These are phyloP conservation scores for Lutraria lutraria DNA, from an alignment of 2,888 invertebrate genomes.

Conservation along the genomic window DNA sequence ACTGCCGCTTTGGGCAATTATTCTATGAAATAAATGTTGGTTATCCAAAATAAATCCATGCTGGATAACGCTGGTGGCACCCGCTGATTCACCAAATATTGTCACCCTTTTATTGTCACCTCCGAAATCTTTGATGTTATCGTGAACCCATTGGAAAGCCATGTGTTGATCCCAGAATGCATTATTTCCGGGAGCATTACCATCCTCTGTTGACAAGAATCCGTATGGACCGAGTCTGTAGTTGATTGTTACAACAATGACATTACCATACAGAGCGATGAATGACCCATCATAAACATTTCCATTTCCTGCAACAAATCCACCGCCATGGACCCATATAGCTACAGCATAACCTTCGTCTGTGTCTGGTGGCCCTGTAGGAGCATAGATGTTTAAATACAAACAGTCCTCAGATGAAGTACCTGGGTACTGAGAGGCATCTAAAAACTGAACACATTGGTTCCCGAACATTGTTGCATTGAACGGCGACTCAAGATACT, in stretches of 20 bases:
- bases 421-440: too few relatives aligned
- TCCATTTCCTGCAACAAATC: slow-evolving; percentile 43
- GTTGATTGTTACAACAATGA: slow-evolving; percentile 63
- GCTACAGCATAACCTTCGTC: slow-evolving; percentile 45
- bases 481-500: background rate
- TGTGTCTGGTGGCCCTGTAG: slow-evolving; percentile 14
- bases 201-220: slow-evolving; percentile 63
- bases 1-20: slow-evolving; percentile 59
- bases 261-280: slow-evolving; percentile 42
- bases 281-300: slow-evolving; percentile 23
- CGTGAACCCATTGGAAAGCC: slow-evolving; percentile 66
- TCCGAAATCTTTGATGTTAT: slow-evolving; percentile 68
- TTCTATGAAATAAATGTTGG: slow-evolving; percentile 54
- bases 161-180: slow-evolving; percentile 71
- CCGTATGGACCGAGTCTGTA: slow-evolving; percentile 66
- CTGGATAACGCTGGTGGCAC: slow-evolving; percentile 63
- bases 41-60: slow-evolving; percentile 57
- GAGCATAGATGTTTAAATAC: slow-evolving; percentile 65
- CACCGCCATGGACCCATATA: slow-evolving; percentile 66
- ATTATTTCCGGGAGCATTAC: slow-evolving; percentile 69
- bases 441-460: slow-evolving; percentile 6
- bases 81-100: slow-evolving; percentile 74
- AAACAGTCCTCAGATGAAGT: slow-evolving; percentile 69
- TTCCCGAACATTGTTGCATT: background rate
- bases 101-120: slow-evolving; percentile 68